Evolutionary conservation across 2,113 vertebrate genomes (phyloP).

Genomic region (Oenanthe oenanthe): DNA sequence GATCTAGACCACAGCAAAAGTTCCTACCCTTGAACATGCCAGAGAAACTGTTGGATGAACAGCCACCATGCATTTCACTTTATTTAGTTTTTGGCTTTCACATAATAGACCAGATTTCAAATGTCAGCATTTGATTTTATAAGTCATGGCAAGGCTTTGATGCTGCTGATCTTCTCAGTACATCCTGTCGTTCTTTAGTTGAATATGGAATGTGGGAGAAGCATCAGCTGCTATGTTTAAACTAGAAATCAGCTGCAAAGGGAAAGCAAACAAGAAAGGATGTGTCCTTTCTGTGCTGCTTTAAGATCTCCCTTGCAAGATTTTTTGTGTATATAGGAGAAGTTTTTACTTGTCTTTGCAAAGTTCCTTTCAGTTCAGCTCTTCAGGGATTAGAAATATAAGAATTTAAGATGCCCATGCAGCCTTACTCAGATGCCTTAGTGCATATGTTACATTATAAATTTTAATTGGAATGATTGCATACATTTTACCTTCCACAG

Average conservation of each 20-base stretch:
- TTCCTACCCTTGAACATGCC: not conserved
- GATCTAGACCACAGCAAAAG: not conserved
- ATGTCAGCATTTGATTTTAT: not conserved
- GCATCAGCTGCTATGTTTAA: not conserved
- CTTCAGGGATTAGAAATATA: not conserved
- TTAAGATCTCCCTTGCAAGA: not conserved
- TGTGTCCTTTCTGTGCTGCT: not conserved
- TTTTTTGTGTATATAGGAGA: not conserved
- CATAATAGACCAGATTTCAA: not conserved
- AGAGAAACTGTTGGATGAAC: not conserved
- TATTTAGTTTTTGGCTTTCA: not conserved
- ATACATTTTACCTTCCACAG: not conserved
- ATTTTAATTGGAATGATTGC: not conserved
- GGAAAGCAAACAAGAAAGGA: not conserved
- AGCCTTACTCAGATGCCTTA: not conserved
- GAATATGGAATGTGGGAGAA: not conserved
- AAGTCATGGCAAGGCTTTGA: not conserved
- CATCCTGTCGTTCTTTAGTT: not conserved
- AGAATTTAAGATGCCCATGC: not conserved
- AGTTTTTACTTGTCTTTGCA: not conserved
- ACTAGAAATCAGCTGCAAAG: not conserved
- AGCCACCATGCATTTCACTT: not conserved
- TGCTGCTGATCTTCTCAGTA: not conserved
- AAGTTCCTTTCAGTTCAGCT: not conserved
- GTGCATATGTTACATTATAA: not conserved